phyloP scores from a whole-genome alignment of 2,888 invertebrate genomes.

The Drosophila limbata region DNA sequence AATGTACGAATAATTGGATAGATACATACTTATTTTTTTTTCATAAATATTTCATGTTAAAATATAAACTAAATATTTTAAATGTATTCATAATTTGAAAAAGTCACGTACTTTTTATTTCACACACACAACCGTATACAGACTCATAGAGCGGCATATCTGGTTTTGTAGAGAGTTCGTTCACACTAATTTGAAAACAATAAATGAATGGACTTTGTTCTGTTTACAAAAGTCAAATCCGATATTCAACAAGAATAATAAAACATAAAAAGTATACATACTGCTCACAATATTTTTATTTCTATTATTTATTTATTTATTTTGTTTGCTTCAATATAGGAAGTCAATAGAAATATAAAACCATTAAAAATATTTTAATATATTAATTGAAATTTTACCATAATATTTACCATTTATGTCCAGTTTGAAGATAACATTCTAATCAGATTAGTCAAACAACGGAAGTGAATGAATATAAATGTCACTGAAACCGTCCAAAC shows the following conservation, averaged over 20 bases:
- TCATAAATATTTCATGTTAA: slow-evolving; percentile 8
- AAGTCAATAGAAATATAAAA: slow-evolving; percentile 10
- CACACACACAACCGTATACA: not conserved
- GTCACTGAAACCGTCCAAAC: slow-evolving; percentile 2
- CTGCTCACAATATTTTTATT: not conserved
- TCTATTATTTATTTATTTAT: not conserved
- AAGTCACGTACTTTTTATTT: slow-evolving; percentile 38
- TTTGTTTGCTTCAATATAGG: not conserved
- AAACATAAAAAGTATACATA: slow-evolving; percentile 3
- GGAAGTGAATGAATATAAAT: slow-evolving; percentile 15
- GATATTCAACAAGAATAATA: slow-evolving; percentile 12
- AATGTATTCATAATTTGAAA: slow-evolving; percentile 15
- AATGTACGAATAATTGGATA: slow-evolving; percentile 11
- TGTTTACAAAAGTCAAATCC: slow-evolving; percentile 21
- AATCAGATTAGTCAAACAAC: slow-evolving; percentile 15
- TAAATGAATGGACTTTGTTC: slow-evolving; percentile 40
- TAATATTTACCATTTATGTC: slow-evolving; percentile 1
- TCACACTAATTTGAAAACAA: slow-evolving; percentile 36
- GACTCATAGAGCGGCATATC: slow-evolving; percentile 45
- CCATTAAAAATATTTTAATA: slow-evolving; percentile 1
- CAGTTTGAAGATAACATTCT: slow-evolving; percentile 1
- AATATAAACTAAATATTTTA: slow-evolving; percentile 20
- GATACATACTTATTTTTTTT: not conserved
- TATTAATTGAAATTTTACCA: slow-evolving; percentile 11
- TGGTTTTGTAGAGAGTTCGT: slow-evolving; percentile 54